Evolutionary conservation across 1,140 invertebrate species (phyloP).

Genomic region (Trichonephila clavipes): DNA sequence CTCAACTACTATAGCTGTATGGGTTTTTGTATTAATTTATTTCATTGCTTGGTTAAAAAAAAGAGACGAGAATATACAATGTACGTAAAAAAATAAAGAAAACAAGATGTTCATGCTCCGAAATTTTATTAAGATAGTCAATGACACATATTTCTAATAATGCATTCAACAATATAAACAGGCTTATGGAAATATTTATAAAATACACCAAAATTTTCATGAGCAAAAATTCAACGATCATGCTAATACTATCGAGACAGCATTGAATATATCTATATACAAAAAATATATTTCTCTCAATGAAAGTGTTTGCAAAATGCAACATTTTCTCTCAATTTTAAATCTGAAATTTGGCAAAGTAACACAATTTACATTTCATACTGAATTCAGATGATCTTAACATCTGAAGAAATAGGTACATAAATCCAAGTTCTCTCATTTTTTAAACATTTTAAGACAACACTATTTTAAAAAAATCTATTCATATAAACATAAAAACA

Average conservation of each 20-base stretch:
- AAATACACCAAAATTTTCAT: conserved; percentile 14
- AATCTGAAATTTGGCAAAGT: not conserved
- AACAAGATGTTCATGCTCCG: not conserved
- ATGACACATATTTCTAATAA: conserved; percentile 22
- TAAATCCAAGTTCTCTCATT: not conserved
- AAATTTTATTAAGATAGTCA: conserved; percentile 18
- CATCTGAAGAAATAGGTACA: not conserved
- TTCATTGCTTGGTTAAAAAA: too few species aligned
- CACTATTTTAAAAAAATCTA: not conserved
- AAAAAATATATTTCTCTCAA: conserved; percentile 3
- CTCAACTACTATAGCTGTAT: too few species aligned
- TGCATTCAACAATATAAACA: conserved; percentile 23
- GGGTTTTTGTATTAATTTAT: too few species aligned
- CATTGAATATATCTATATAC: not conserved
- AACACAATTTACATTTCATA: not conserved
- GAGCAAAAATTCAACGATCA: conserved; percentile 10
- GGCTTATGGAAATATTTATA: conserved; percentile 1
- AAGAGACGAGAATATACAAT: too few species aligned
- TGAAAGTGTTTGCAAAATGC: conserved; percentile 6
- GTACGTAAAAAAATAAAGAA: not conserved
- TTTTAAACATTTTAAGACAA: not conserved
- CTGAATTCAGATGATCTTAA: not conserved
- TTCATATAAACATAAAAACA: conserved; percentile 22
- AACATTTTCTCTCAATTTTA: not conserved
- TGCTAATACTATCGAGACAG: not conserved